A percentile compares a stretch with the other conserved stretches of the same genome.
Conservation (phyloP, 2,888 invertebrate genomes). For the Agrotis ipsilon region DNA sequence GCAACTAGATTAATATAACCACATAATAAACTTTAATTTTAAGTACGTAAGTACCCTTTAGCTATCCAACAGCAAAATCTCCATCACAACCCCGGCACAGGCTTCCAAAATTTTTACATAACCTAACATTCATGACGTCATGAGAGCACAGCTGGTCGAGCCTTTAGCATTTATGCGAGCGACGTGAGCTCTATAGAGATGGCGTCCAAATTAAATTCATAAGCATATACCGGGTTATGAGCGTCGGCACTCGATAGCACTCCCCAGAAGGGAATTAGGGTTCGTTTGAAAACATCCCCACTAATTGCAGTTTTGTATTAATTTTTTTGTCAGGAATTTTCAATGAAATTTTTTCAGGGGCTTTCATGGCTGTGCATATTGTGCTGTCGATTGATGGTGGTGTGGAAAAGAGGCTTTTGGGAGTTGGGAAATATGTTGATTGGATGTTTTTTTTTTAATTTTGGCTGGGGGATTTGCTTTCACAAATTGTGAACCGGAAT, state of each 20-base stretch:
- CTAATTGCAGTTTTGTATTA: slow-evolving; percentile 52
- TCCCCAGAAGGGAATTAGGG: slow-evolving; percentile 40
- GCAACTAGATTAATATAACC: too few relatives aligned
- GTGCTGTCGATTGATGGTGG: slow-evolving; percentile 31
- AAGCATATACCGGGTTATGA: slow-evolving; percentile 57
- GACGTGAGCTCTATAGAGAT: slow-evolving; percentile 74
- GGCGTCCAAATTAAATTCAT: slow-evolving; percentile 76
- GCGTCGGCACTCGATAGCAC: slow-evolving; percentile 41
- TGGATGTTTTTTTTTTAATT: slow-evolving; percentile 25
- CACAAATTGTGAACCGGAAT: slow-evolving; percentile 7
- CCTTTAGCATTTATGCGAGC: slow-evolving; percentile 66
- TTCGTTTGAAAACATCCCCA: slow-evolving; percentile 30
- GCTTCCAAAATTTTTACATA: slow-evolving; percentile 49
- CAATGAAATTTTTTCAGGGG: slow-evolving; percentile 11
- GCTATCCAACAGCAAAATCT: slow-evolving; percentile 21
- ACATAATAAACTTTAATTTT: slow-evolving; percentile 8
- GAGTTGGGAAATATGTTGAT: slow-evolving; percentile 25
- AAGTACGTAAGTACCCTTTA: neutral
- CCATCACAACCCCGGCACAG: slow-evolving; percentile 34
- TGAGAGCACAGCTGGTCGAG: slow-evolving; percentile 52
- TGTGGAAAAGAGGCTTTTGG: neutral
- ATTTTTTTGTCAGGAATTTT: slow-evolving; percentile 52
- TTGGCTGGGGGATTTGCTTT: slow-evolving; percentile 10
- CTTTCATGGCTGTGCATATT: slow-evolving; percentile 7
- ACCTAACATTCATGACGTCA: slow-evolving; percentile 54